phyloP scores from a whole-genome alignment of 2,113 vertebrate genomes.

The Elachura formosa region DNA sequence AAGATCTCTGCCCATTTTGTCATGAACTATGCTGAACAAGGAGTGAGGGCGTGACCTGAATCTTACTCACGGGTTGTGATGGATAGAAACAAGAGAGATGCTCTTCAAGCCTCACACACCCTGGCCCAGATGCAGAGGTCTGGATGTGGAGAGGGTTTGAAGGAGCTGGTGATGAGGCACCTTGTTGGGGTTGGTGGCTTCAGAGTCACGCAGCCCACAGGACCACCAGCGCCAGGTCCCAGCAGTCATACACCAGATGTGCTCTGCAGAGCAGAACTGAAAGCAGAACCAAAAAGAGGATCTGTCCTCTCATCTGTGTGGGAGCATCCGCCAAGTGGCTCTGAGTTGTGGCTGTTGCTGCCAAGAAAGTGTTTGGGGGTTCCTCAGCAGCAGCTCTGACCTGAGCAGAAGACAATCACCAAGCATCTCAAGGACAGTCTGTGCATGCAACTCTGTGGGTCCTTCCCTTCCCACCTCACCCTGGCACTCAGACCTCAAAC shows the following conservation, averaged over 20 bases:
- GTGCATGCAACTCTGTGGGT: neutral
- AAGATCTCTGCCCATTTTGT: neutral
- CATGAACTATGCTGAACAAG: accelerated
- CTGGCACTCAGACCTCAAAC: neutral
- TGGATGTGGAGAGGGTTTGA: neutral
- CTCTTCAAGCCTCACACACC: accelerated
- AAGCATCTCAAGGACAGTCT: neutral
- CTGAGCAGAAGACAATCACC: neutral
- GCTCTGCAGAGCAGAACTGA: neutral
- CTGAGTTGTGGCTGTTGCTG: accelerated
- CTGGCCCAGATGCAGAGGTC: accelerated
- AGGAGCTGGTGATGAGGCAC: neutral
- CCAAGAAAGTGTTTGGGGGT: neutral
- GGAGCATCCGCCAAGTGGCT: neutral
- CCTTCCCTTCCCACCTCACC: accelerated
- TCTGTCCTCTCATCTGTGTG: neutral
- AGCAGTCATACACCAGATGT: accelerated
- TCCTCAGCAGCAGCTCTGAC: neutral
- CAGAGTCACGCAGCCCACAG: accelerated
- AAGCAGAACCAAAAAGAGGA: slow-evolving; percentile 53
- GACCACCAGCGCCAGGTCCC: neutral
- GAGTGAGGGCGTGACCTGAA: accelerated
- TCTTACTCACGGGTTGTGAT: neutral
- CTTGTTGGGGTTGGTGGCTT: neutral
- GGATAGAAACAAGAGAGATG: neutral